phyloP scores from a whole-genome alignment of 2,113 vertebrate species.

The Callorhinus ursinus region DNA sequence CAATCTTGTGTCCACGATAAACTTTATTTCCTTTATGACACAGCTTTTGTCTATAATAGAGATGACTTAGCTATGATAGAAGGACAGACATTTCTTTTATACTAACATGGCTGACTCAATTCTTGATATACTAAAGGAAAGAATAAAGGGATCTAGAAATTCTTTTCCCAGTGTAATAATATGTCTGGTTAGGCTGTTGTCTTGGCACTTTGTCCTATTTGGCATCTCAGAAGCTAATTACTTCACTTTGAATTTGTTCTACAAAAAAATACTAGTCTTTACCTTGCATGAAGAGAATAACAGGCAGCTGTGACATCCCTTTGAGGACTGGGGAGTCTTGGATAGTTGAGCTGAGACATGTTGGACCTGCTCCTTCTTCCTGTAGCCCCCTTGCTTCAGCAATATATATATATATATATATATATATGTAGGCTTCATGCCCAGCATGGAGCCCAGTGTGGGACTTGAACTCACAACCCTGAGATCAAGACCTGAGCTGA shows the following conservation, averaged over 20 bases:
- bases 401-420: background rate
- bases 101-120: background rate
- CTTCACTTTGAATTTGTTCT: slow-evolving; percentile 3
- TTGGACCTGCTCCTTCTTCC: background rate
- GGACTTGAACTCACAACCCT: too few species aligned
- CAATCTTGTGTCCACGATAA: background rate
- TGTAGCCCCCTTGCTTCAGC: background rate
- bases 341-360: background rate
- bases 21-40: background rate
- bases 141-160: background rate
- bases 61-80: background rate
- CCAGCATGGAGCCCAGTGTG: too few species aligned
- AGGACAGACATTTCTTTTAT: background rate
- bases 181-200: background rate
- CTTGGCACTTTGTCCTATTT: background rate
- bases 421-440: too few species aligned
- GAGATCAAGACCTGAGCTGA: too few species aligned
- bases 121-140: background rate
- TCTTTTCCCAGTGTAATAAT: background rate
- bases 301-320: background rate
- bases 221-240: background rate
- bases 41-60: background rate
- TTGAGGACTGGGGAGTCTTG: background rate
- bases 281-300: background rate
- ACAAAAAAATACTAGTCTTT: background rate